Base-by-base conservation (phyloP, 2,888 invertebrate genomes). In the Rhingia rostrata region DNA sequence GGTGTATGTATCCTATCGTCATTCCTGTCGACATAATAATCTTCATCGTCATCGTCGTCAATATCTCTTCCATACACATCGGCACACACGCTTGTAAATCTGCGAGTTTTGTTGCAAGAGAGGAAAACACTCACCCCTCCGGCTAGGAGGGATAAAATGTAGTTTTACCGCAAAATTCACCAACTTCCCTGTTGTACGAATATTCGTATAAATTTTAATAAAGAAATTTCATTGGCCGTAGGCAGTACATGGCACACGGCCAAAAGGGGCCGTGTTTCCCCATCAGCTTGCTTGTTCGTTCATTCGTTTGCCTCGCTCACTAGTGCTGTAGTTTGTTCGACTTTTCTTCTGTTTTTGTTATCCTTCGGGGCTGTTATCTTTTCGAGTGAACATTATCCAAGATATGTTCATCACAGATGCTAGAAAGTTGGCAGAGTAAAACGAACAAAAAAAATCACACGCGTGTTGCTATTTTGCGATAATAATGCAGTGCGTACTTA, bases 171-270 rank as follows among this genome's bases (percentile, higher is more conserved):
- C 82, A 74, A 79, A 86, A 69, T 83, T 86, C 66, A 54, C 75
- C 75, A 67, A 81, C 77, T 56, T 85, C 72, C 81, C 73, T 85
- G 81, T 70, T 70, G 70, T 80, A 70, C 70, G 84, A 84, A 83
- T 67, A 73, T 83, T 74, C 67, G 74, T 87, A 87, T 87, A 87
- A 87, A 86, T 87, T 87, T 86, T 86, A 86, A 87, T 87, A 87
- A 87, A 87, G 83, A 83, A 85, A 86, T 86, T 87, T 87, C 87
- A 88, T 88, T 88, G 87, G 88, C 87, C 86, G 87, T 86, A 87
- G 88, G 88, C 88, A 86, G 85, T 86, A 87, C 87, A 88, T 88
- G 87, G 88, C 88, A 87, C 72, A 86, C 77, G 83, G 88, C 88
- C 88, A 88, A 87, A 88, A 87, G 80, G 86, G 87, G 87, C 73